Evolutionary conservation across 2,113 vertebrate genomes (phyloP).

Genomic region (Siniperca chuatsi): DNA sequence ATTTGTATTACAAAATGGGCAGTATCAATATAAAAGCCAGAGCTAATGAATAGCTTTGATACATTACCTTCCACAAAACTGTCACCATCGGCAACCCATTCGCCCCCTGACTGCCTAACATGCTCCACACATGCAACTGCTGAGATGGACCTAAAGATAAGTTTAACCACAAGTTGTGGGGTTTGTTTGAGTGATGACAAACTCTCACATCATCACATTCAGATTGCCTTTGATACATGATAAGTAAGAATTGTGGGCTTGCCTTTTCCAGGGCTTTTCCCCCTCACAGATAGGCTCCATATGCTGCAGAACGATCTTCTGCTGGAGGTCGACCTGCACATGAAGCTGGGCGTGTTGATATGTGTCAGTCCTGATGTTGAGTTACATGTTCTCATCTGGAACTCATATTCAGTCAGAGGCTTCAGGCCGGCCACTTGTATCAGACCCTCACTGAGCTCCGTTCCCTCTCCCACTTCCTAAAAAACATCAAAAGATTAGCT

Average conservation of each 20-base stretch:
- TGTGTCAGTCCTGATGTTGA: background rate
- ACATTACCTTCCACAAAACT: constrained; percentile 84
- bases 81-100: constrained; percentile 51
- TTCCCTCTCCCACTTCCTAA: constrained; percentile 55
- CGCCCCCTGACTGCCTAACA: constrained; percentile 11
- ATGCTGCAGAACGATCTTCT: constrained; percentile 71
- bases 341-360: background rate
- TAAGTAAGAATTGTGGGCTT: background rate
- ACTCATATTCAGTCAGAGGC: constrained; percentile 75
- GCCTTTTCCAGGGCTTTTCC: constrained; percentile 80
- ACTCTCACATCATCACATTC: background rate
- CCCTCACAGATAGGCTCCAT: constrained; percentile 74
- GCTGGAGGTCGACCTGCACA: background rate
- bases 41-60: background rate
- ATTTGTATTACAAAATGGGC: background rate
- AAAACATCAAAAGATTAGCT: constrained; percentile 9
- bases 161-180: background rate
- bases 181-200: background rate
- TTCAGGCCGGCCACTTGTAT: constrained; percentile 59
- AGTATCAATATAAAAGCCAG: background rate
- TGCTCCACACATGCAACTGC: constrained; percentile 79
- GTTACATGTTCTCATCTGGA: constrained; percentile 78
- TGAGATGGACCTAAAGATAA: constrained; percentile 72
- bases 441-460: constrained; percentile 31
- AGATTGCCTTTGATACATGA: background rate